phyloP scores from a whole-genome alignment of 2,113 vertebrate species.

The Lepus europaeus region DNA sequence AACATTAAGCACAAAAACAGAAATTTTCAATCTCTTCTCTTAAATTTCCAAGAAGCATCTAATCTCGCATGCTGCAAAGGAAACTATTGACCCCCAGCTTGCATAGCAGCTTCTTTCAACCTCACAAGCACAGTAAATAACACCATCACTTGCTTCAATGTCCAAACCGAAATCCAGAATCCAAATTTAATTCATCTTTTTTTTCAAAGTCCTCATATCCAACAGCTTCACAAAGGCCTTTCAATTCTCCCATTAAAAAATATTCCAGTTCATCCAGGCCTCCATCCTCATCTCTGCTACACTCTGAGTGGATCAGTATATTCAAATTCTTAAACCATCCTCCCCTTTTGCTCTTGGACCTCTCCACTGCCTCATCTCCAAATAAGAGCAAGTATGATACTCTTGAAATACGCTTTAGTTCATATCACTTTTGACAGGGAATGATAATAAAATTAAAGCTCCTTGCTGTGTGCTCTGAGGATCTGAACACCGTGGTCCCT shows the following conservation, averaged over 20 bases:
- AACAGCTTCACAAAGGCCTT: background rate
- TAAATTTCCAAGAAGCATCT: background rate
- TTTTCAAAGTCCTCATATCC: background rate
- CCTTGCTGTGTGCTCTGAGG: background rate
- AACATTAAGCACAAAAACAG: background rate
- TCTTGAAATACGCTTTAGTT: background rate
- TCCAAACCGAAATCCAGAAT: background rate
- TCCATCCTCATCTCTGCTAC: background rate
- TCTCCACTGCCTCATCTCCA: background rate
- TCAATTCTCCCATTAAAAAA: background rate
- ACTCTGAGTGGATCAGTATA: background rate
- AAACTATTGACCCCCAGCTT: background rate
- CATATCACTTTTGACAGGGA: background rate
- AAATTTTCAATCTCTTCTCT: background rate
- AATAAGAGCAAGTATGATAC: background rate
- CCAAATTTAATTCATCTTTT: background rate
- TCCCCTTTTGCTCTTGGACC: background rate
- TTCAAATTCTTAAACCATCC: background rate
- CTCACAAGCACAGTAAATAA: background rate
- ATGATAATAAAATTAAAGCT: background rate
- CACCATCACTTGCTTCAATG: background rate
- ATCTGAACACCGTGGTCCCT: background rate
- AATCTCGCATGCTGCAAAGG: background rate
- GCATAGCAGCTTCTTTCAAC: background rate
- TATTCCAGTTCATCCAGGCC: background rate